Percentiles rank a stretch among this genome's conserved stretches.
Evolutionary conservation across 1,140 invertebrate species (phyloP).

Genomic region (Zaprionus davidi): DNA sequence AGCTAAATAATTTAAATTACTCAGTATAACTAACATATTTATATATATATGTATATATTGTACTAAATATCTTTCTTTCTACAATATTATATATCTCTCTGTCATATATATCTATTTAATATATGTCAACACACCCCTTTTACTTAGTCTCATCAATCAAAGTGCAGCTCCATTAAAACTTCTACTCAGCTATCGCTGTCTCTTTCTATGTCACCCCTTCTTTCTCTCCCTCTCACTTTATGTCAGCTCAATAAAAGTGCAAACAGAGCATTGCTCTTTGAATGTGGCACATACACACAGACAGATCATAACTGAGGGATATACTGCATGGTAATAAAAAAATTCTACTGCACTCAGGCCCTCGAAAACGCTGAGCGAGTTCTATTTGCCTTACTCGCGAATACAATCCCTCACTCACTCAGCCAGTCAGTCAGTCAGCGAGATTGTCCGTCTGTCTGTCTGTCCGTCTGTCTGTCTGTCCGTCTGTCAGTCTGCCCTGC

Average conservation of each 20-base stretch:
- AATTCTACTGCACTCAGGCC: conserved; percentile 29
- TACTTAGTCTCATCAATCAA: background rate
- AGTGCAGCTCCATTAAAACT: conserved; percentile 23
- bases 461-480: background rate
- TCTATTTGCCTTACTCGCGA: conserved; percentile 35
- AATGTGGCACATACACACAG: conserved; percentile 7
- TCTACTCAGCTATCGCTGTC: background rate
- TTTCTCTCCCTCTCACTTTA: background rate
- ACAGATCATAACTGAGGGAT: conserved; percentile 32
- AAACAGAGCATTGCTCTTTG: conserved; percentile 24
- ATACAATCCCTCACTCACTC: conserved; percentile 22
- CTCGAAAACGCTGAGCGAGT: conserved; percentile 31
- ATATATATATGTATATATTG: background rate
- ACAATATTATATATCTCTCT: background rate
- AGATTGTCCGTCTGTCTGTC: conserved; percentile 2
- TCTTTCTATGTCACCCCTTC: background rate
- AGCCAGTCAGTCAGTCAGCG: background rate
- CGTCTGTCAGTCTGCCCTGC: background rate
- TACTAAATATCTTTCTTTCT: background rate
- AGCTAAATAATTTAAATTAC: too few relatives aligned
- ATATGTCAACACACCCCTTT: too few relatives aligned
- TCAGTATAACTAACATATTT: background rate
- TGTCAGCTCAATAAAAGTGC: conserved; percentile 10
- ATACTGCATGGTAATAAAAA: background rate
- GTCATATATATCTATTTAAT: background rate